phyloP scores from a whole-genome alignment of 2,888 invertebrate genomes.

The Colletes collaris region DNA sequence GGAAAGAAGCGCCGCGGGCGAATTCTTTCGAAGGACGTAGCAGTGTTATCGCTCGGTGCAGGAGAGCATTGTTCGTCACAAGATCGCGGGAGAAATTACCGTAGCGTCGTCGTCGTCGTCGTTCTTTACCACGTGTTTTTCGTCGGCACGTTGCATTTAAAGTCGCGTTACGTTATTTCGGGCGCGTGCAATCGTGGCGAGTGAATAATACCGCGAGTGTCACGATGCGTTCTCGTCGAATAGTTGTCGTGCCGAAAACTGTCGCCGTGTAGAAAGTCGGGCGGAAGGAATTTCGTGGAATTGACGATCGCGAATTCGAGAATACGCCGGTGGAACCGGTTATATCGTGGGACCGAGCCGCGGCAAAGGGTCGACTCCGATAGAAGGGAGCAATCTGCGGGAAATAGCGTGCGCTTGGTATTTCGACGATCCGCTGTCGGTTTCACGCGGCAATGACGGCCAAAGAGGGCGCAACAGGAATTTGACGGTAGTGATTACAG shows the following conservation, averaged over 20 bases:
- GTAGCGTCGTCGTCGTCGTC: background rate
- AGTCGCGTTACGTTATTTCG: conserved; percentile 39
- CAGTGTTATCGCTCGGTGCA: conserved; percentile 13
- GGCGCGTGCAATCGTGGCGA: conserved; percentile 25
- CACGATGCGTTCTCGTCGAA: conserved; percentile 8
- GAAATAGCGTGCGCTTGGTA: conserved; percentile 9
- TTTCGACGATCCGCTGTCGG: conserved; percentile 5
- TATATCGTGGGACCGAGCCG: conserved; percentile 47
- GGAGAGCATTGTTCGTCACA: conserved; percentile 13
- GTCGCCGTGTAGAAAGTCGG: conserved; percentile 4
- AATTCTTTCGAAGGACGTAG: conserved; percentile 43
- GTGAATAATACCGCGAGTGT: conserved; percentile 54
- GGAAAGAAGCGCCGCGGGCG: background rate
- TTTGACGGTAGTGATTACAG: conserved; percentile 40
- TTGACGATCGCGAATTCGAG: conserved; percentile 57
- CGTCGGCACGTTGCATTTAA: background rate
- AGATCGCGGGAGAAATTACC: background rate
- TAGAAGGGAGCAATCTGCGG: conserved; percentile 31
- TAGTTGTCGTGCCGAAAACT: background rate
- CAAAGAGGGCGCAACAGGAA: conserved; percentile 36
- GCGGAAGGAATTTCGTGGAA: conserved; percentile 50
- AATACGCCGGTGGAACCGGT: conserved; percentile 54
- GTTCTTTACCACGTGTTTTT: conserved; percentile 19
- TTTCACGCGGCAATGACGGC: conserved; percentile 29
- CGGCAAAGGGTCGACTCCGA: conserved; percentile 16